A percentile compares a stretch with the other conserved stretches of the same genome.
Evolutionary conservation across 2,888 invertebrate genomes (phyloP).

Genomic region (Osmoderma eremita): DNA sequence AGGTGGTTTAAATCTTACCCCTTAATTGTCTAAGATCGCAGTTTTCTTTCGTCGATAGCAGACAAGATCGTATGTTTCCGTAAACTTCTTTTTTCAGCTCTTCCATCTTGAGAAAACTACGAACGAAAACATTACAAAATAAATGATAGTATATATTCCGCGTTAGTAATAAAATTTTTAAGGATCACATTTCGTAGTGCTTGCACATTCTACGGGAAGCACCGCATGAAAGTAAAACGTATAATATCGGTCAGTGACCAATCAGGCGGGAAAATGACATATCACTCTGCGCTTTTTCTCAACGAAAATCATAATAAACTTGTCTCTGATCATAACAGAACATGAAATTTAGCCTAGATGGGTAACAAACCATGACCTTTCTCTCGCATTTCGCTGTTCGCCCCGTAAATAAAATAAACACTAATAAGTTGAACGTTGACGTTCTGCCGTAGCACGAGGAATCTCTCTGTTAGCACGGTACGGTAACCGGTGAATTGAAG

Average conservation of each 20-base stretch:
- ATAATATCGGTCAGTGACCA: neutral
- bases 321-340: too few relatives aligned
- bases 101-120: conserved; percentile 47
- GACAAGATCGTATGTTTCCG: conserved; percentile 52
- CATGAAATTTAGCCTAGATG: conserved; percentile 15
- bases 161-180: too few relatives aligned
- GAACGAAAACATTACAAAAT: neutral
- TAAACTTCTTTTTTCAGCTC: conserved; percentile 51
- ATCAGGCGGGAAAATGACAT: conserved; percentile 22
- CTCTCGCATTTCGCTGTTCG: neutral
- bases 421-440: conserved; percentile 12
- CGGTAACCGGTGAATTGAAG: conserved; percentile 7
- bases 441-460: neutral
- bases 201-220: neutral
- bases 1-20: conserved; percentile 49
- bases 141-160: neutral
- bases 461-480: neutral
- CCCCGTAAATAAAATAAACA: conserved; percentile 8
- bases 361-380: conserved; percentile 29
- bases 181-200: too few relatives aligned
- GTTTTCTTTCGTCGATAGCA: conserved; percentile 55
- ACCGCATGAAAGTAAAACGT: neutral
- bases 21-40: conserved; percentile 53
- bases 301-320: conserved; percentile 24
- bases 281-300: neutral